phyloP scores from a whole-genome alignment of 2,113 vertebrate genomes.

The Eptesicus fuscus region DNA sequence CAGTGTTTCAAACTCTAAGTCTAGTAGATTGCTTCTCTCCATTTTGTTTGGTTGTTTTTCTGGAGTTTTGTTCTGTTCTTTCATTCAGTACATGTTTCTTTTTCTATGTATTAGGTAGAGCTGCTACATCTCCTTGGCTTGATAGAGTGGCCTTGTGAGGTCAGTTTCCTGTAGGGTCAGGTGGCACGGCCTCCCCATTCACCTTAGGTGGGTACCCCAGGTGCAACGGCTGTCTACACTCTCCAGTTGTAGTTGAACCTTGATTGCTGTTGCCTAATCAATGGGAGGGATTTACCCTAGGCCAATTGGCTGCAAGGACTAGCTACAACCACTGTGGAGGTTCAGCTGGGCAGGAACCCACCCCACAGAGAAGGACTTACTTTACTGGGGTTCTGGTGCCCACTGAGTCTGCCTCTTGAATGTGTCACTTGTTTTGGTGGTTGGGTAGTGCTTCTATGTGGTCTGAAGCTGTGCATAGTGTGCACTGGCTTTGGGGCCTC shows the following conservation, averaged over 20 bases:
- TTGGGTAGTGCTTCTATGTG: background rate
- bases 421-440: background rate
- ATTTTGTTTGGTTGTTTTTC: background rate
- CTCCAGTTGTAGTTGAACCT: background rate
- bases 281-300: background rate
- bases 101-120: background rate
- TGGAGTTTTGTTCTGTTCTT: background rate
- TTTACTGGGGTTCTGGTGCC: background rate
- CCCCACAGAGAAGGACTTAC: background rate
- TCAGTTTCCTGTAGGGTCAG: background rate
- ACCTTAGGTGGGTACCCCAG: background rate
- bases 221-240: background rate
- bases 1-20: background rate
- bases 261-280: background rate
- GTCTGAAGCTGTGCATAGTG: background rate
- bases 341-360: background rate
- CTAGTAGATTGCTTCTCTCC: background rate
- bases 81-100: background rate
- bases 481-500: background rate
- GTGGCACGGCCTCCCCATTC: background rate
- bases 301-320: background rate
- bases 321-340: background rate
- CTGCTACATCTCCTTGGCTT: background rate
- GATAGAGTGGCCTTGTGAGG: background rate
- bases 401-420: background rate